These are phyloP conservation scores for Megaceryle torquata DNA, from an alignment of 2,113 vertebrate genomes.

Conservation along the genomic window DNA sequence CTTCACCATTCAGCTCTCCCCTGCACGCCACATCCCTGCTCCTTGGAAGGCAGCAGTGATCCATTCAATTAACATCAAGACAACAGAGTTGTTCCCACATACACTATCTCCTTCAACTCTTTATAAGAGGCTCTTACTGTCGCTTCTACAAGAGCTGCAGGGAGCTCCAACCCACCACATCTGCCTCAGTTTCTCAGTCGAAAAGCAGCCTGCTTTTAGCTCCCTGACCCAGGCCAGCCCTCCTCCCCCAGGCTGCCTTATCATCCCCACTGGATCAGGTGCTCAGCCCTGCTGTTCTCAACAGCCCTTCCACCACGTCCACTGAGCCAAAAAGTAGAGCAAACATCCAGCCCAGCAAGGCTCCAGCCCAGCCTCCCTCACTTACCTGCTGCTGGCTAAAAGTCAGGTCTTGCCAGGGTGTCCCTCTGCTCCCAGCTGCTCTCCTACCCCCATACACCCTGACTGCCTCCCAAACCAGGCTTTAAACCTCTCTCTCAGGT, in stretches of 20 bases:
- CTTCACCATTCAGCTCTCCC: background rate
- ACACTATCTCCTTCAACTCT: background rate
- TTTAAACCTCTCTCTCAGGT: background rate
- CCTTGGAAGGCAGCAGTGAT: background rate
- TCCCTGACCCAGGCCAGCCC: background rate
- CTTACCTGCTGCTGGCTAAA: background rate
- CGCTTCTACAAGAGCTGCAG: background rate
- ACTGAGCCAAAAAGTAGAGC: background rate
- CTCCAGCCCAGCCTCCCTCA: background rate
- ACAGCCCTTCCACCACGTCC: background rate
- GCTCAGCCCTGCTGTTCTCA: background rate
- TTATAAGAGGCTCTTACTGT: background rate
- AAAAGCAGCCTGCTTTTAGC: background rate
- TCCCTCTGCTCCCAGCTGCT: background rate
- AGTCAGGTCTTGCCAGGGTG: accelerated
- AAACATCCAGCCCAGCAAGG: background rate
- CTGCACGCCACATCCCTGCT: accelerated
- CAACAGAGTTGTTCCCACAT: background rate
- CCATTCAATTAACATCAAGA: background rate
- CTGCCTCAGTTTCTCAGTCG: background rate
- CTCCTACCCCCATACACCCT: background rate
- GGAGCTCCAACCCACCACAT: background rate
- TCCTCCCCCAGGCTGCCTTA: background rate
- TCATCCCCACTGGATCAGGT: accelerated
- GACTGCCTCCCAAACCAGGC: accelerated